Base-by-base conservation (phyloP, 2,797 vertebrate genomes). In the Ctenopoma multispine region DNA sequence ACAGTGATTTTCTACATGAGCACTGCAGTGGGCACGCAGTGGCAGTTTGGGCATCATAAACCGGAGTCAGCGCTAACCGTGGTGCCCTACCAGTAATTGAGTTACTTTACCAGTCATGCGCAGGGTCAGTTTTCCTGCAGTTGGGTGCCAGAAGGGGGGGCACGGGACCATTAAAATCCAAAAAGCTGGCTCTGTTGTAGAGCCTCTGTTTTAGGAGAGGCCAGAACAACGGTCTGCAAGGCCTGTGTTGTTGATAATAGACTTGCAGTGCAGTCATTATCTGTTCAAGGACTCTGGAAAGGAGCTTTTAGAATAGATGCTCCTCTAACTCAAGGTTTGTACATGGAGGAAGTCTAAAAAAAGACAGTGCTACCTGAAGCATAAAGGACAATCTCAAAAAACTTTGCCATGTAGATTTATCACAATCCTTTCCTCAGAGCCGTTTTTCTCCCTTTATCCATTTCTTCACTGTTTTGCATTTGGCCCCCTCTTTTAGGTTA, bases 11-110 rank as follows among this genome's bases (percentile, higher is more conserved):
- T 31, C 75, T 77, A 54, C 78, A 67, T 55, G 61, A 85, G 75
- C 75, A 83, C 77, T 84, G n/a, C n/a, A n/a, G n/a, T n/a, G n/a
- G n/a, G n/a, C n/a, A n/a, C n/a, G n/a, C n/a, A n/a, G n/a, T n/a
- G n/a, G n/a, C 67, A n/a, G 69, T 72, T 67, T 75, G 73, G 79
- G 18, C 57, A 72, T 72, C 53, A n/a, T 60, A 58, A 79, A 86
- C n/a, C n/a, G n/a, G n/a, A 76, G 74, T 62, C 77, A 34, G 76
- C 75, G 84, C 77, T 84, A 83, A 86, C 84, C 55, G 17, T 17
- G 57, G 69, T 66, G 87, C 68, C 73, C 60, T 76, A 87, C 84
- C 83, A 81, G 85, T 83, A 86, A 89, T 89, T 85, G 88, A 89
- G 86, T 81, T 90, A 64, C 75, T 87, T 76, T 81, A 82, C 68